These are phyloP conservation scores for Napeogenes sylphis DNA, from an alignment of 2,888 invertebrate species.

Conservation along the genomic window DNA sequence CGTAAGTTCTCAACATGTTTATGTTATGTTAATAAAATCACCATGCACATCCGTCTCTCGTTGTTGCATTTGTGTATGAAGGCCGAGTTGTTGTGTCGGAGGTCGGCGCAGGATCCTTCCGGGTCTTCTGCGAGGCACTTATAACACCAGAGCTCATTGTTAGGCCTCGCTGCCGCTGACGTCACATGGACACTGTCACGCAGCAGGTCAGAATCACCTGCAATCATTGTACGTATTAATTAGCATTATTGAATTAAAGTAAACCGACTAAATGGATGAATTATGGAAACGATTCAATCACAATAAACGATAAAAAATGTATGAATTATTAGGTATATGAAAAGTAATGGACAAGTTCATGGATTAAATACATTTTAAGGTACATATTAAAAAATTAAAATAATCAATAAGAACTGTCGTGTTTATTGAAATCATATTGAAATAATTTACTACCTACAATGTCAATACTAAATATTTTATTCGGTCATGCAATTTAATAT, in stretches of 20 bases:
- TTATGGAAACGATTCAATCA: no score
- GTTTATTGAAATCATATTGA: no score
- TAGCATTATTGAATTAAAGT: no score
- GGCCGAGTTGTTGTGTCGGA: constrained; percentile 77
- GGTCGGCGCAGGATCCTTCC: constrained; percentile 83
- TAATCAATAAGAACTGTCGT: no score
- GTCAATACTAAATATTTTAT: neutral
- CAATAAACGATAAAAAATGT: no score
- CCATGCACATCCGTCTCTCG: constrained; percentile 88
- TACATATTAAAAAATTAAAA: no score
- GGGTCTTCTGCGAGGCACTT: constrained; percentile 87
- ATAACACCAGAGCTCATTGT: constrained; percentile 89
- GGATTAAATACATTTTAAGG: no score
- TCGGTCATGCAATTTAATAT: neutral
- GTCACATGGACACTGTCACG: constrained; percentile 85
- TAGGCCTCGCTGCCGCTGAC: constrained; percentile 86
- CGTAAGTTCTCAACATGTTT: no score
- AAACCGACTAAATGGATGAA: no score
- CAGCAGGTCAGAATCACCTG: constrained; percentile 65
- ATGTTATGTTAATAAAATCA: constrained; percentile 47
- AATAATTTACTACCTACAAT: no score
- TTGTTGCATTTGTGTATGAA: constrained; percentile 86
- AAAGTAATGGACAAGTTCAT: no score
- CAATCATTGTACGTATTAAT: constrained; percentile 33
- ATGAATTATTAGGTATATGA: no score